These are phyloP conservation scores for Procapra przewalskii DNA, from an alignment of 2,113 vertebrate genomes.

Conservation along the genomic window DNA sequence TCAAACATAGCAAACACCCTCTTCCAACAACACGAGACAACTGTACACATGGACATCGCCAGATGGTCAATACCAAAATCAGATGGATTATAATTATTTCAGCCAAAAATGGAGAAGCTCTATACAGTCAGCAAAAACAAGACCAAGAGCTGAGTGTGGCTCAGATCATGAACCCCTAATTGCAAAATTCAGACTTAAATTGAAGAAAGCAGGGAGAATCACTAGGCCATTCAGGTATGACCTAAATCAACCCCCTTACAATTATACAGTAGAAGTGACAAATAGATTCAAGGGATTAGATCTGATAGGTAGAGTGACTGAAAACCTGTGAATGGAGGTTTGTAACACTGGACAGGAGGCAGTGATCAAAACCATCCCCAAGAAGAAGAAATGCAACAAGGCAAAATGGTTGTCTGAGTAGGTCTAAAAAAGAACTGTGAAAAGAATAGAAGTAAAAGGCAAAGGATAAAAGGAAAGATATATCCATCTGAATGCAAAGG, in stretches of 20 bases:
- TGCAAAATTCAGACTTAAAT: not conserved
- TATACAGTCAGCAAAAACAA: not conserved
- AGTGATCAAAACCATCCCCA: not conserved
- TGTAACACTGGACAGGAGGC: not conserved
- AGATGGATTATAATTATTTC: not conserved
- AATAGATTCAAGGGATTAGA: not conserved
- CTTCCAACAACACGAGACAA: not conserved
- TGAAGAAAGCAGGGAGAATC: not conserved
- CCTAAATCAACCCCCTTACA: not conserved
- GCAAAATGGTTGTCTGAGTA: not conserved
- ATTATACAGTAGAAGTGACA: not conserved
- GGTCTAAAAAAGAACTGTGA: not conserved
- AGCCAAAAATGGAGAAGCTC: not conserved
- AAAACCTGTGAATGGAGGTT: not conserved
- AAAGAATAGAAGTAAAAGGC: not conserved
- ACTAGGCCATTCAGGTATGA: not conserved
- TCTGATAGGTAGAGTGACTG: not conserved
- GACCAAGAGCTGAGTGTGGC: not conserved
- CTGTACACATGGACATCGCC: not conserved
- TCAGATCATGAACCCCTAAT: not conserved
- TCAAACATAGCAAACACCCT: not conserved
- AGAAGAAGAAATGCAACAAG: not conserved
- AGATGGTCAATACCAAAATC: not conserved
- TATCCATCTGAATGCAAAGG: not conserved
- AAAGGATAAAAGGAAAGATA: not conserved